Base-by-base conservation (phyloP, 1,140 invertebrate genomes). In the Scaptomyza graminum region DNA sequence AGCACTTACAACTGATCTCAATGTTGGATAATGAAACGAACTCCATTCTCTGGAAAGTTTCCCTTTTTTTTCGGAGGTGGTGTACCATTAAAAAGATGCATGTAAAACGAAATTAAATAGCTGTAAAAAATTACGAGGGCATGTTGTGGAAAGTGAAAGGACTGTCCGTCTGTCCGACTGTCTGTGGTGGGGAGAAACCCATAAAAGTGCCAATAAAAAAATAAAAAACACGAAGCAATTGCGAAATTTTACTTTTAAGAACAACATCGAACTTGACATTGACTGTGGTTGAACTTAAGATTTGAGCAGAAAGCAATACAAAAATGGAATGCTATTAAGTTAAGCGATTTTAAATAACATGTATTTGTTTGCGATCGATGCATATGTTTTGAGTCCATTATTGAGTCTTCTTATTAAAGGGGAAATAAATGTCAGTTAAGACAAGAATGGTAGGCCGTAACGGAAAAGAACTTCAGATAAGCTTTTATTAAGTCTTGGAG, bases 1-100 rank as follows among this genome's bases (percentile, higher is more conserved):
- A 69, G 78, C 66, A 70, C 70, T 87, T 87, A 88, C 82, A 87
- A 70, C 83, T 64, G 83, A 88, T 87, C 72, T 47, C 51, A 51
- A 61, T 44, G 57, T 41, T 43, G 65, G 76, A 80, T 84, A 85
- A 80, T 64, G 49, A 51, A 70, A 34, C 15, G 25, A 37, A 28
- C 15, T 2, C 9, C 41, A 34, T 47, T 54, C 16, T n/a, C 44
- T 64, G 37, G 47, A 46, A 51, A 57, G 15, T 71, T 65, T 56
- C 16, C 8, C 22, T 25, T 9, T 50, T 16, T 22, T 41, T 44
- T 63, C 5, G 22, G 31, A 55, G 50, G 25, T 46, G 56, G 15
- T 46, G 56, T 44, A 28, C 12, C 54, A 44, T 43, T 13, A 18
- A 50, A 39, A 46, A 47, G 31, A 56, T 55, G 39, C 37, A 31